Evolutionary conservation across 2,888 invertebrate genomes (phyloP), one percentile per base, ranked within the genome.

Genomic region (Drosophila tanythrix): DNA sequence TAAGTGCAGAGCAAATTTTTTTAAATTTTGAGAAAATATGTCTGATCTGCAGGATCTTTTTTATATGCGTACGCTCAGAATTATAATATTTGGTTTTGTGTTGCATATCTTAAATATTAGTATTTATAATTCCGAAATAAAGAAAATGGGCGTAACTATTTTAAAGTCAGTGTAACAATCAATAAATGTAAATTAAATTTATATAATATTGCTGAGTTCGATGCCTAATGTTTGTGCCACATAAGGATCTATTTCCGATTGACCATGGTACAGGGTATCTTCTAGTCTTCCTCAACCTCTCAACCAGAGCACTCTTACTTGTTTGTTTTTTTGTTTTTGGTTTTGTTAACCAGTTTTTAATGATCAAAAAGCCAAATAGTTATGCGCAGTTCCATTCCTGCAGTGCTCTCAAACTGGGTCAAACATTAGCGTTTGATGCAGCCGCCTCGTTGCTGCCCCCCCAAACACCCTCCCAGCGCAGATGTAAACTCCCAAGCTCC

Each of bases 271-370:
- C 18, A 55, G 55, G 38, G 38, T 18, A 56, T 38, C 27, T n/a
- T 2, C 27, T 5, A n/a, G 56, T 29, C n/a, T 29, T n/a, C 5
- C n/a, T 1, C 25, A 25, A 29, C 38, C 6, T 0, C n/a, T n/a
- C 27, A 38, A 10, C 8, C 8, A 38, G n/a, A 56, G 36, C n/a
- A 56, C 38, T 56, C 27, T 38, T 56, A 56, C 56, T 27, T 38
- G 56, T 68, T 75, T 58, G 56, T 59, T 58, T 60, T 68, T 57
- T 60, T 33, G 13, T 70, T 80, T 72, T 71, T 74, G 71, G 63
- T 31, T 62, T 38, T 74, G 67, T 65, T 43, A 91, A 91, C 91
- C 91, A 90, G 91, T 92, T 91, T 92, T 90, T 91, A 91, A 91
- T 88, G 90, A 88, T 86, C 82, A 73, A 75, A 76, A 76, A 82